Evolutionary conservation across 2,888 invertebrate genomes (phyloP).

Genomic region (Tipula helvola): DNA sequence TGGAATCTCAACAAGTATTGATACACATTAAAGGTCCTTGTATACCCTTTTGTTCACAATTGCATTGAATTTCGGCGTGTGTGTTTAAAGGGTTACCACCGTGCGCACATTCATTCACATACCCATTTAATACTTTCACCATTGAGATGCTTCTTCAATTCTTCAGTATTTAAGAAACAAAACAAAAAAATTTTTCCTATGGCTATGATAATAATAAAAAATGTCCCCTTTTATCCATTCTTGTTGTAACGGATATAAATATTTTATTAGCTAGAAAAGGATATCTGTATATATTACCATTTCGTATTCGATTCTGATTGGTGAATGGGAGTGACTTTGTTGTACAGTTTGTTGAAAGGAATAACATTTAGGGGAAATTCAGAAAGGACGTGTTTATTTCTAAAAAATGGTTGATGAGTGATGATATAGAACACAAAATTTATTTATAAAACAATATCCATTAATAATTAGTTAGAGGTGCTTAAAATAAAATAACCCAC

Average conservation of each 20-base stretch:
- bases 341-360: not conserved
- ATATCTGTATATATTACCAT: not conserved
- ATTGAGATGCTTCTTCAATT: not conserved
- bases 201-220: not conserved
- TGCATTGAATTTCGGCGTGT: not conserved
- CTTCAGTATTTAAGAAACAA: not conserved
- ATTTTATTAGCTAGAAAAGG: not conserved
- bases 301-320: not conserved
- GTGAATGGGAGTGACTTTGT: not conserved
- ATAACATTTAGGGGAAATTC: not conserved
- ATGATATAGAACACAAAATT: not conserved
- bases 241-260: not conserved
- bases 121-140: not conserved
- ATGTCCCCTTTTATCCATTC: not conserved
- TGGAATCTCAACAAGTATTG: not conserved
- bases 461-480: too few relatives aligned
- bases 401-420: not conserved
- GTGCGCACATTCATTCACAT: not conserved
- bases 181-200: not conserved
- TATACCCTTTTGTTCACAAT: not conserved
- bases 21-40: not conserved
- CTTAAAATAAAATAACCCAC: too few relatives aligned
- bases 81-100: too few relatives aligned
- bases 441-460: too few relatives aligned
- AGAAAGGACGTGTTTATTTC: not conserved